Base-by-base conservation (phyloP, 2,113 vertebrate species). In the Epinephelus moara region DNA sequence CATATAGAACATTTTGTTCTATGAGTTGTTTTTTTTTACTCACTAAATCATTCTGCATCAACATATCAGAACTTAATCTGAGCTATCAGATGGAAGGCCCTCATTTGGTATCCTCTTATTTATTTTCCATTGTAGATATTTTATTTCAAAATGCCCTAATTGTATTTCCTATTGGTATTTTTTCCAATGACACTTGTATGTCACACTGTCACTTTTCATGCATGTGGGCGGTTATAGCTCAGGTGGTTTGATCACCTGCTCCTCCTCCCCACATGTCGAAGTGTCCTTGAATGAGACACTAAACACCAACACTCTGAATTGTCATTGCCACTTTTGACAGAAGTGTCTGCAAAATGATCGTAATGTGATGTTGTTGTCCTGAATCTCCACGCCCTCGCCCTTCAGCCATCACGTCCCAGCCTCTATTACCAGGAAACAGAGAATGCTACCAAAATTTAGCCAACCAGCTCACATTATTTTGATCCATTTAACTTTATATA, bases 221-320 rank as follows among this genome's bases (percentile, higher is more conserved):
- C n/a, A 52, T 1, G 73, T 68, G 70, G 57, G 4, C n/a, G 19
- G 15, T 21, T 66, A 57, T 8, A 52, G 13, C 53, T 40, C 23
- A 0, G 33, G 27, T 15, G 81, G 8, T 42, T 64, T 50, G 53
- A 66, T 62, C 11, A 30, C 3, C 70, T 19, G 68, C 78, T 47
- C 66, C 61, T 76, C 81, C 72, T 78, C 53, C 67, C 67, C 71
- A 70, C 75, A 80, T 82, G 85, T 19, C 4, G 1, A 53, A 45
- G 55, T 33, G 49, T 82, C 79, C 75, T 80, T 45, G 50, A 80
- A 52, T 40, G 25, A 70, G 57, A 40, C 10, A 77, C 4, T 59
- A 19, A 78, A 66, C 10, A 37, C 33, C 30, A 66, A 53, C 47
- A 52, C 19, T 70, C 21, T 49, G 8, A 3, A 10, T 6, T 52